Evolutionary conservation across 2,888 invertebrate species (phyloP).

Genomic region (Drosophila neutralis): DNA sequence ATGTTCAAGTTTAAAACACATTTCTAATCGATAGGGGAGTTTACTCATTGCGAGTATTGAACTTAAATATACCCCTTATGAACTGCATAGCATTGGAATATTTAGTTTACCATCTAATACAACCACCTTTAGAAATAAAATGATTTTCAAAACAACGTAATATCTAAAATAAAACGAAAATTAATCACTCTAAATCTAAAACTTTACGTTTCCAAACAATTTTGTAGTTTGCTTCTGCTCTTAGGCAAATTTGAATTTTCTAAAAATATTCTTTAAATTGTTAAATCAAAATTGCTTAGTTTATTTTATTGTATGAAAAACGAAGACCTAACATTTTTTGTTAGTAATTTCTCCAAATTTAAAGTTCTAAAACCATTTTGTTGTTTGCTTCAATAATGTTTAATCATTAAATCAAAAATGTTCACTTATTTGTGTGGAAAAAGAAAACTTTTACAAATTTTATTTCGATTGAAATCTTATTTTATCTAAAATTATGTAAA

Average conservation of each 20-base stretch:
- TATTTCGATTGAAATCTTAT: neutral
- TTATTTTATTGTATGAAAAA: neutral
- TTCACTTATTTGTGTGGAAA: neutral
- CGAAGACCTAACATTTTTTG: neutral
- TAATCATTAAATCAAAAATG: neutral
- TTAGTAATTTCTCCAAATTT: neutral
- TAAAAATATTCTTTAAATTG: neutral
- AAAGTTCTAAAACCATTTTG: neutral
- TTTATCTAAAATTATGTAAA: neutral
- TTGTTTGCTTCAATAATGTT: neutral
- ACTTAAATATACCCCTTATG: neutral
- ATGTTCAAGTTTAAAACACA: neutral
- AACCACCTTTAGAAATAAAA: neutral
- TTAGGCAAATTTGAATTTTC: neutral
- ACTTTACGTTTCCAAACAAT: neutral
- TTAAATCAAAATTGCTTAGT: neutral
- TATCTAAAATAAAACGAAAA: neutral
- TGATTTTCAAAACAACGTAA: neutral
- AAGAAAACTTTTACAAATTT: no score
- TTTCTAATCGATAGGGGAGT: neutral
- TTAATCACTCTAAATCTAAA: neutral
- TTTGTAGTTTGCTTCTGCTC: neutral
- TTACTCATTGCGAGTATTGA: neutral
- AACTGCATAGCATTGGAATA: neutral
- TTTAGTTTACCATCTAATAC: neutral